Conservation (phyloP, 1,140 invertebrate species). For the Drosophila arizonae region DNA sequence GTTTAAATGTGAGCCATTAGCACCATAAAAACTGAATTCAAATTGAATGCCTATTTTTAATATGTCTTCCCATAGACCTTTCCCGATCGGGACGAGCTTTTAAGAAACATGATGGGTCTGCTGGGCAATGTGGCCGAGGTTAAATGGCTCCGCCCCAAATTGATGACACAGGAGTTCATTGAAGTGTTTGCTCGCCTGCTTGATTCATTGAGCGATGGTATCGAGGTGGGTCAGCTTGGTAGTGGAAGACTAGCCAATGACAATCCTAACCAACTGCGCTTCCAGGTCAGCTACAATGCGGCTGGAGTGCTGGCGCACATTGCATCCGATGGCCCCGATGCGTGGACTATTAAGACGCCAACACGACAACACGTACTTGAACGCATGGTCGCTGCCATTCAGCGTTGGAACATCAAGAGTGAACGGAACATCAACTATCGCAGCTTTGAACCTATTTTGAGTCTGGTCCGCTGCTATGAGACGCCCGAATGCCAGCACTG, state of each 20-base stretch:
- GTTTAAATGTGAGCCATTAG: constrained; percentile 87
- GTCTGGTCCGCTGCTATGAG: constrained; percentile 90
- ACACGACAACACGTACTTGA: constrained; percentile 89
- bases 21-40: not conserved
- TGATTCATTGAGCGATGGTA: constrained; percentile 94
- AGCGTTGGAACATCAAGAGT: constrained; percentile 93
- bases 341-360: constrained; percentile 91
- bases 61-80: constrained; percentile 86
- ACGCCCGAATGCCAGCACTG: constrained; percentile 96
- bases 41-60: not conserved
- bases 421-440: constrained; percentile 98
- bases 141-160: constrained; percentile 88
- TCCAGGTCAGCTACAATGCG: constrained; percentile 96
- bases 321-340: constrained; percentile 93
- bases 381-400: constrained; percentile 91
- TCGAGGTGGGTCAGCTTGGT: constrained; percentile 88
- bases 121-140: constrained; percentile 99
- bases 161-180: constrained; percentile 94
- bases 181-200: constrained; percentile 93
- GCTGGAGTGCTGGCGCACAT: constrained; percentile 97
- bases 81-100: constrained; percentile 92
- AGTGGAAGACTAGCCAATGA: constrained; percentile 55
- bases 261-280: constrained; percentile 70
- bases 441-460: constrained; percentile 95
- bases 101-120: constrained; percentile 98